phyloP scores from a whole-genome alignment of 2,797 vertebrate species.

The Sebastes melanostomus region DNA sequence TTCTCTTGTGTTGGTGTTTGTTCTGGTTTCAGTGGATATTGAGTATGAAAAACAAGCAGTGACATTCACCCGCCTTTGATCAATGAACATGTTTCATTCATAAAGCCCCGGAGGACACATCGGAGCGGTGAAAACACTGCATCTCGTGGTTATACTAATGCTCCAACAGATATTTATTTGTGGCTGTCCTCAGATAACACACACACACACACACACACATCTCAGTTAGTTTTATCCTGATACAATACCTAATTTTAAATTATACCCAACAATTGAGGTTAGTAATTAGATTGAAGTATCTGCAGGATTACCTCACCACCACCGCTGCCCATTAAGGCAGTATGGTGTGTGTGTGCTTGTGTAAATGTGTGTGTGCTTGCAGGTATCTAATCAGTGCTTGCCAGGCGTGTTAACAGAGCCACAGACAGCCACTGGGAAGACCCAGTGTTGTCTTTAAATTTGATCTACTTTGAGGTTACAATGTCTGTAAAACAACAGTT shows the following conservation, averaged over 20 bases:
- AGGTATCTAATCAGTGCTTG: slow-evolving; percentile 57
- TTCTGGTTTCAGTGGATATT: slow-evolving; percentile 29
- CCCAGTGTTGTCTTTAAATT: slow-evolving; percentile 14
- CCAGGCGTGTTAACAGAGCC: slow-evolving; percentile 56
- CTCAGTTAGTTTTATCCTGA: neutral
- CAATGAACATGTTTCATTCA: slow-evolving; percentile 49
- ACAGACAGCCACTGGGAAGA: slow-evolving; percentile 20
- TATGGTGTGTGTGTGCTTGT: slow-evolving; percentile 26
- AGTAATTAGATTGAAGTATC: slow-evolving; percentile 53
- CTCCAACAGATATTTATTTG: neutral
- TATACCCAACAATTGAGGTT: slow-evolving; percentile 24
- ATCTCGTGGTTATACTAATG: neutral
- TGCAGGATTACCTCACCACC: slow-evolving; percentile 61
- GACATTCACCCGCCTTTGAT: slow-evolving; percentile 32
- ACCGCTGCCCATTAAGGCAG: slow-evolving; percentile 33
- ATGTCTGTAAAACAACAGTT: neutral
- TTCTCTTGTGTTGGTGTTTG: neutral
- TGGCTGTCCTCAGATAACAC: neutral
- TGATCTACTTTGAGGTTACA: slow-evolving; percentile 15
- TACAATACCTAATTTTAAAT: slow-evolving; percentile 41
- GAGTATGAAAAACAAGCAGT: slow-evolving; percentile 21
- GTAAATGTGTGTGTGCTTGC: slow-evolving; percentile 35
- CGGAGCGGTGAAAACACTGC: neutral
- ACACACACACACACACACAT: neutral
- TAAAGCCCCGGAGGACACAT: slow-evolving; percentile 26